Evolutionary conservation across 1,140 invertebrate genomes (phyloP).

Genomic region (Nasonia longicornis): DNA sequence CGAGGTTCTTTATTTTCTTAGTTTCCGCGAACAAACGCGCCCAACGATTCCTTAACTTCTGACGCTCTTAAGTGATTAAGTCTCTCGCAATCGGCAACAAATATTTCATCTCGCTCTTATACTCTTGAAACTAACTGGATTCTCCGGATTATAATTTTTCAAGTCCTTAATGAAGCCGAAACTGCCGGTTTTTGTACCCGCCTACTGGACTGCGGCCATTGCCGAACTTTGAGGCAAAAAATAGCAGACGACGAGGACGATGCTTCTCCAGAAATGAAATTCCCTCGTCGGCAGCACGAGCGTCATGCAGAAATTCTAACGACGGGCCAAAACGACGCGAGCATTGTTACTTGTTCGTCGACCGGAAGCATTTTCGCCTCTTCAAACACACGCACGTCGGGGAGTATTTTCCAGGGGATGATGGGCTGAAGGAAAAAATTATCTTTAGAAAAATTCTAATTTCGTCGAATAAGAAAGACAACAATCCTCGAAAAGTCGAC

Average conservation of each 20-base stretch:
- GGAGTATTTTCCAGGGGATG: constrained; percentile 20
- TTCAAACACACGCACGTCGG: constrained; percentile 48
- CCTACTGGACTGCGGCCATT: neutral
- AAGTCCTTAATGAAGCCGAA: neutral
- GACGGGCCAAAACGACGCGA: constrained; percentile 32
- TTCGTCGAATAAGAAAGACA: neutral
- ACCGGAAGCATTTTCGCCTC: constrained; percentile 55
- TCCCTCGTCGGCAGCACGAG: neutral
- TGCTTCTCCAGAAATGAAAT: constrained; percentile 34
- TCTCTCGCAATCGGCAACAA: neutral
- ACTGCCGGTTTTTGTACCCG: neutral
- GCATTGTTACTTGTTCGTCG: constrained; percentile 28
- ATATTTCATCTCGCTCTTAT: neutral
- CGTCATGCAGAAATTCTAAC: constrained; percentile 31
- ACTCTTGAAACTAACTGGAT: neutral
- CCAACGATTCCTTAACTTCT: neutral
- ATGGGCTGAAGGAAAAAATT: neutral
- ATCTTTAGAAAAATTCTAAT: constrained; percentile 11
- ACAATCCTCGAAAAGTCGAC: neutral
- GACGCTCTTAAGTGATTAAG: neutral
- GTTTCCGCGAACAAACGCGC: neutral
- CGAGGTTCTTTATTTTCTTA: constrained; percentile 8
- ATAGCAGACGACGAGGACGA: neutral
- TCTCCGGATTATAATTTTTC: constrained; percentile 1
- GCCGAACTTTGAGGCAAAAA: neutral